Percentiles rank a stretch among this genome's conserved stretches.
Evolutionary conservation across 2,797 vertebrate species (phyloP).

Genomic region (Podarcis siculus): DNA sequence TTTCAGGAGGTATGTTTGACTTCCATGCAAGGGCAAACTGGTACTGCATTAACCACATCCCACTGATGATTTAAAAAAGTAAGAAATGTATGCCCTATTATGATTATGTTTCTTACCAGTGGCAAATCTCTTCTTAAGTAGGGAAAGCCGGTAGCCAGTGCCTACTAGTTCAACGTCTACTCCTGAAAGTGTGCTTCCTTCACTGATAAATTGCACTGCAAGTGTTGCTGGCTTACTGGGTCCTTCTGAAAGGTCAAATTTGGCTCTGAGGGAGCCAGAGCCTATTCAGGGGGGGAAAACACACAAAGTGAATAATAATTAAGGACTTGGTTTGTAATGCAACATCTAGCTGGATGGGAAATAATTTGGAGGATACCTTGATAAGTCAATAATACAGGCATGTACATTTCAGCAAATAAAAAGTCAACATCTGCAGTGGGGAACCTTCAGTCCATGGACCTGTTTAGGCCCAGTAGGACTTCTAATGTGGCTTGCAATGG

Average conservation of each 20-base stretch:
- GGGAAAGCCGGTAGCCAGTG: constrained; percentile 91
- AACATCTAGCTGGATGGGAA: background rate
- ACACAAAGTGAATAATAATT: background rate
- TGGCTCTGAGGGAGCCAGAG: constrained; percentile 92
- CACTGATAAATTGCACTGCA: constrained; percentile 94
- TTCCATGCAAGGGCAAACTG: background rate
- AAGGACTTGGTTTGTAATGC: background rate
- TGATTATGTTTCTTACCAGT: constrained; percentile 83
- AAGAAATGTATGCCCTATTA: background rate
- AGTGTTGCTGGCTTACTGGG: constrained; percentile 92
- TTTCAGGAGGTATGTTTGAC: background rate
- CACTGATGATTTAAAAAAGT: background rate
- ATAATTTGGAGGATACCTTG: background rate
- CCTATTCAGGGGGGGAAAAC: constrained; percentile 76
- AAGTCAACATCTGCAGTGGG: background rate
- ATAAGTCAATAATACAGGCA: background rate
- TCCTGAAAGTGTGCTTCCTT: constrained; percentile 93
- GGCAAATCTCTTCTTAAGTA: constrained; percentile 95
- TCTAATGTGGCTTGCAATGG: too few relatives aligned
- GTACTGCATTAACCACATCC: background rate
- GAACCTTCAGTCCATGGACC: too few relatives aligned
- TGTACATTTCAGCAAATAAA: background rate
- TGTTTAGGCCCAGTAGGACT: too few relatives aligned
- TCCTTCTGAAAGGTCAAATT: constrained; percentile 93
- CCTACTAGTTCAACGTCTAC: constrained; percentile 92